These are phyloP conservation scores for Parapristionchus giblindavisi DNA, from an alignment of 2,888 invertebrate genomes.

Conservation along the genomic window DNA sequence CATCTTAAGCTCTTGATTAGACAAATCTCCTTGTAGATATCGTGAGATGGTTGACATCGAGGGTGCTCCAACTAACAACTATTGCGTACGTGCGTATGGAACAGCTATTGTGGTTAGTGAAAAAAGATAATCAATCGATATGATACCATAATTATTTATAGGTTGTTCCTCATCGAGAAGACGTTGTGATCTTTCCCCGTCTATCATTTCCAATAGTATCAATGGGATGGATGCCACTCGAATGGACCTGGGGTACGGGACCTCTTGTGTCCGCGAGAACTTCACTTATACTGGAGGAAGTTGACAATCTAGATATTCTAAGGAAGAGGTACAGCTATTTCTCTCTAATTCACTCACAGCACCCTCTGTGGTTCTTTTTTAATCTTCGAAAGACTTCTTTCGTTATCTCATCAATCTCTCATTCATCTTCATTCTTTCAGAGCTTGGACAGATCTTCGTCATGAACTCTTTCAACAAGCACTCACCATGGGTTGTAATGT, in stretches of 20 bases:
- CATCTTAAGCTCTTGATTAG: too few species aligned
- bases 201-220: slow-evolving; percentile 34
- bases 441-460: slow-evolving; percentile 96
- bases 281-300: slow-evolving; percentile 28
- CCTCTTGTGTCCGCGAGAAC: slow-evolving; percentile 27
- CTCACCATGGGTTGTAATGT: slow-evolving; percentile 91
- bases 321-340: slow-evolving; percentile 20
- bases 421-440: slow-evolving; percentile 64
- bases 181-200: slow-evolving; percentile 6
- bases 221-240: slow-evolving; percentile 9
- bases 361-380: not conserved
- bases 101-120: slow-evolving; percentile 31
- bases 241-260: slow-evolving; percentile 31
- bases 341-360: not conserved
- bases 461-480: slow-evolving; percentile 92
- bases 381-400: not conserved
- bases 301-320: slow-evolving; percentile 27
- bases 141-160: not conserved
- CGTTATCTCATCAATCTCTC: not conserved
- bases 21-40: too few species aligned
- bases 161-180: slow-evolving; percentile 6
- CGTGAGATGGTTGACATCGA: slow-evolving; percentile 37
- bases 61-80: slow-evolving; percentile 28
- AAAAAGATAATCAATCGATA: not conserved
- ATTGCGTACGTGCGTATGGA: slow-evolving; percentile 25